Conservation (phyloP, 2,888 invertebrate genomes). For the Bellardia bayeri region DNA sequence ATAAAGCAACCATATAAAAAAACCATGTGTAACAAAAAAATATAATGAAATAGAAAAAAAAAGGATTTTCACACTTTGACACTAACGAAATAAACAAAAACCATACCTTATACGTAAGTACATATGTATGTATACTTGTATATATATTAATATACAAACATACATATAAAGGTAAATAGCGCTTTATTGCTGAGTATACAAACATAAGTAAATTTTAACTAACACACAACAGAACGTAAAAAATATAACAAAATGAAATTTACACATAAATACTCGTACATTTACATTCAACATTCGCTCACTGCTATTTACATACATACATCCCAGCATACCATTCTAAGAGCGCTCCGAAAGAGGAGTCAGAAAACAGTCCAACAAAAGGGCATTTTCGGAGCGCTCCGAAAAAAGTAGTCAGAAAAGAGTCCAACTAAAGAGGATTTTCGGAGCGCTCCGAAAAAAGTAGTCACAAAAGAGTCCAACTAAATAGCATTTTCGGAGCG, state of each 20-base stretch:
- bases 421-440: too few species aligned
- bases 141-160: constrained; percentile 2
- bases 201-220: constrained; percentile 48
- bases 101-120: neutral
- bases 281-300: neutral
- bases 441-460: too few species aligned
- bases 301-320: too few species aligned
- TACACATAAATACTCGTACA: neutral
- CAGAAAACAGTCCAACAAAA: too few species aligned
- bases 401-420: too few species aligned
- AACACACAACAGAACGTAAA: constrained; percentile 37
- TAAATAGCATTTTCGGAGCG: too few species aligned
- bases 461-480: too few species aligned
- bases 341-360: too few species aligned
- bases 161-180: neutral
- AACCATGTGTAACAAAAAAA: constrained; percentile 15
- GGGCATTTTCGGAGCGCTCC: too few species aligned
- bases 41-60: constrained; percentile 20
- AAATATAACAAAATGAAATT: constrained; percentile 27
- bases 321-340: too few species aligned
- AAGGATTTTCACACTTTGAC: constrained; percentile 70
- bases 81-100: constrained; percentile 41
- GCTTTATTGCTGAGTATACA: neutral
- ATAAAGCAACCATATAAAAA: constrained; percentile 72
- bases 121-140: too few species aligned